phyloP scores from a whole-genome alignment of 2,888 invertebrate species.

The Amiota communis region DNA sequence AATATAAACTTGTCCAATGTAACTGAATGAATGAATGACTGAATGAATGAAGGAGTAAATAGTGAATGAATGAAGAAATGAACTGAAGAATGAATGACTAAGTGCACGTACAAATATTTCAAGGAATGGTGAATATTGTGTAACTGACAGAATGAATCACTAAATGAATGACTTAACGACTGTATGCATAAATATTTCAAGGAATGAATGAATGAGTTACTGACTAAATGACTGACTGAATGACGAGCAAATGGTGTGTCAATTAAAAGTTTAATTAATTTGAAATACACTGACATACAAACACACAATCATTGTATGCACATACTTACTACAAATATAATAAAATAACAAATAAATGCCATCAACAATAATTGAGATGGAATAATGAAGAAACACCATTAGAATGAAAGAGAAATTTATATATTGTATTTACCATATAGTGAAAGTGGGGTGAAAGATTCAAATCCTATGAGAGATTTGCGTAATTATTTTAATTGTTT shows the following conservation, averaged over 20 bases:
- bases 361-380: neutral
- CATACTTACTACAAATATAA: neutral
- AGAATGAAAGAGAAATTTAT: conserved; percentile 16
- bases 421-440: neutral
- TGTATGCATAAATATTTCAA: conserved; percentile 12
- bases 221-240: neutral
- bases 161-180: conserved; percentile 14
- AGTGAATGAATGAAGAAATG: neutral
- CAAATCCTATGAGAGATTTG: conserved; percentile 63
- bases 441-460: conserved; percentile 40
- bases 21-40: neutral
- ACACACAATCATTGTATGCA: conserved; percentile 32
- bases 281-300: conserved; percentile 38
- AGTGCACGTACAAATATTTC: conserved; percentile 12
- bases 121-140: too few species aligned
- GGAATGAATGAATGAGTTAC: neutral
- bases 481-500: conserved; percentile 67
- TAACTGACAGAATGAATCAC: conserved; percentile 15
- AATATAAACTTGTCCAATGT: too few species aligned
- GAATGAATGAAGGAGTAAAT: conserved; percentile 27
- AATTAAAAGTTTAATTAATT: conserved; percentile 62
- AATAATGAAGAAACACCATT: neutral
- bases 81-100: conserved; percentile 14
- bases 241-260: conserved; percentile 52
- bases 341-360: neutral